A percentile compares a stretch with the other conserved stretches of the same genome.
These are phyloP conservation scores for Drosophila nigrodunni DNA, from an alignment of 1,140 invertebrate species.

Conservation along the genomic window DNA sequence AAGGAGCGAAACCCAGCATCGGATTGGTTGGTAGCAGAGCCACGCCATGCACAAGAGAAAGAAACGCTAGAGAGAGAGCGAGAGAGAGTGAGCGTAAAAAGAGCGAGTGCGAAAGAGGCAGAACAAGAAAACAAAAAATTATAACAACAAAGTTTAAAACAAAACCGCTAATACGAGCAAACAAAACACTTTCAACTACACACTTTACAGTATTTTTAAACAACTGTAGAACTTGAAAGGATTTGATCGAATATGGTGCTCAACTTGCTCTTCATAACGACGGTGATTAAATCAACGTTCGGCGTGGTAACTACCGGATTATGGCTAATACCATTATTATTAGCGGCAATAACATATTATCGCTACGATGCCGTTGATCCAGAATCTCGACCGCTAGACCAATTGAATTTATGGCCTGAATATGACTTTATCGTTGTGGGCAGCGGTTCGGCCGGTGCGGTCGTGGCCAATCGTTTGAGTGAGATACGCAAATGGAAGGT, in stretches of 20 bases:
- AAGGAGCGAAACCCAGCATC: not conserved
- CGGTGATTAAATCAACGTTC: slow-evolving; percentile 90
- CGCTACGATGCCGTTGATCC: slow-evolving; percentile 93
- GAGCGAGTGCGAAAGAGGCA: slow-evolving; percentile 4
- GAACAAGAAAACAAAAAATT: slow-evolving; percentile 2
- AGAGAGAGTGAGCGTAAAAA: slow-evolving; percentile 21
- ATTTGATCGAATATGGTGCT: slow-evolving; percentile 87
- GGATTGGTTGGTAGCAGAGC: slow-evolving; percentile 15
- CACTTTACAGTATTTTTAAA: not conserved
- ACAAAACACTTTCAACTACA: not conserved
- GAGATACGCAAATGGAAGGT: slow-evolving; percentile 93
- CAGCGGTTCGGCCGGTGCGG: slow-evolving; percentile 91
- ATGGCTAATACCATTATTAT: slow-evolving; percentile 92
- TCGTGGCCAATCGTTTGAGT: slow-evolving; percentile 94
- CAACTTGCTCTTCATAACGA: slow-evolving; percentile 89
- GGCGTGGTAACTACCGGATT: slow-evolving; percentile 90
- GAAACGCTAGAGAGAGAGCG: slow-evolving; percentile 54
- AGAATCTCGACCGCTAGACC: slow-evolving; percentile 89
- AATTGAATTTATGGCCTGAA: slow-evolving; percentile 86
- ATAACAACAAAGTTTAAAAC: too few relatives aligned
- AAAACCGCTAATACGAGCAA: not conserved
- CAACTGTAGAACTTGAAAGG: not conserved
- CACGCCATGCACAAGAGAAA: slow-evolving; percentile 75
- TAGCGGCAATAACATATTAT: slow-evolving; percentile 92
- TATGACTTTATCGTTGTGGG: slow-evolving; percentile 96